phyloP scores from a whole-genome alignment of 1,140 invertebrate species.

The Ceratina australensis region DNA sequence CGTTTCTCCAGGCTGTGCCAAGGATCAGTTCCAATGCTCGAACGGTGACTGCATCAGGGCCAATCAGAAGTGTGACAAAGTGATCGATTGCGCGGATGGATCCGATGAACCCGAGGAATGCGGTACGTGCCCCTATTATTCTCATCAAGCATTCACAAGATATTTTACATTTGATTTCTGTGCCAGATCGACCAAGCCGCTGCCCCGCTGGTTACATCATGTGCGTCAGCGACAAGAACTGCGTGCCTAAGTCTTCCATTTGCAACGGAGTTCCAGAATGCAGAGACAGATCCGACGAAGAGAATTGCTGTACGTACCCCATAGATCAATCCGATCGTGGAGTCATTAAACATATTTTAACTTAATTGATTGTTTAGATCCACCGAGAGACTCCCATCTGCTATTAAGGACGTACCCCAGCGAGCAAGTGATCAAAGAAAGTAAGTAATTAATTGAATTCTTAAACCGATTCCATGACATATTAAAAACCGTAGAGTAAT shows the following conservation, averaged over 20 bases:
- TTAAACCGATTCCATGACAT: background rate
- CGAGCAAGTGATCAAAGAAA: slow-evolving; percentile 89
- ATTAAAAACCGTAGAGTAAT: slow-evolving; percentile 61
- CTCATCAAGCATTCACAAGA: no score
- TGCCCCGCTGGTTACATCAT: slow-evolving; percentile 79
- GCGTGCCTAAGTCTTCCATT: slow-evolving; percentile 77
- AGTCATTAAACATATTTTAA: background rate
- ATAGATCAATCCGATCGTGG: background rate
- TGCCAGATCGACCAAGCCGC: slow-evolving; percentile 51
- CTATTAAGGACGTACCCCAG: slow-evolving; percentile 87
- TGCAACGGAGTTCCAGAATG: slow-evolving; percentile 87
- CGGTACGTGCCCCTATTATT: slow-evolving; percentile 77
- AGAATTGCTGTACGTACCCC: slow-evolving; percentile 81
- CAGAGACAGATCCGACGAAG: slow-evolving; percentile 88
- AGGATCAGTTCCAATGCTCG: slow-evolving; percentile 81
- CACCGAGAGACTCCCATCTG: slow-evolving; percentile 68
- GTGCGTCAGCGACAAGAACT: slow-evolving; percentile 79
- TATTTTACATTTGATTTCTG: background rate
- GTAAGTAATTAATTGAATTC: slow-evolving; percentile 81
- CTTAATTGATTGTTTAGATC: slow-evolving; percentile 8
- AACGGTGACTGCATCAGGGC: slow-evolving; percentile 81
- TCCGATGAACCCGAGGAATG: slow-evolving; percentile 84
- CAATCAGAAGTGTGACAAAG: slow-evolving; percentile 80
- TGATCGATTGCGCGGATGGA: slow-evolving; percentile 83
- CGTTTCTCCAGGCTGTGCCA: slow-evolving; percentile 73